Evolutionary conservation across 2,113 vertebrate genomes (phyloP).

Genomic region (Aspiorhynchus laticeps): DNA sequence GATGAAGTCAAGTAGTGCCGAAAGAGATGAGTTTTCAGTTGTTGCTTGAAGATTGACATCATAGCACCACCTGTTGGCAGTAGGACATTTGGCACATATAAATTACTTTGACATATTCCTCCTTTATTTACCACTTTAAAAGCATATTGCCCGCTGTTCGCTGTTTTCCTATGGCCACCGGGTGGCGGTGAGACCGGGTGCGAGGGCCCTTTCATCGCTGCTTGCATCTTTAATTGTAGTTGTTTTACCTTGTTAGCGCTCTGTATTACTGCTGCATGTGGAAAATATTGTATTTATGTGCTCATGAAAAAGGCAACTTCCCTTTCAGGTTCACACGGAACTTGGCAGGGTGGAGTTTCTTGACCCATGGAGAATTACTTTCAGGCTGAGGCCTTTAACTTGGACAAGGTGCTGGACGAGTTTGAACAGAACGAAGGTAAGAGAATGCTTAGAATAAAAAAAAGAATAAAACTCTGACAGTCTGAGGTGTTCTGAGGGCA

Average conservation of each 20-base stretch:
- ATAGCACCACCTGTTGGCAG: too few species aligned
- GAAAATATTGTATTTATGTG: not conserved
- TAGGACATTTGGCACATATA: too few species aligned
- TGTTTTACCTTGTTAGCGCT: not conserved
- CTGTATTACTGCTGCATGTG: not conserved
- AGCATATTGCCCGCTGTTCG: too few species aligned
- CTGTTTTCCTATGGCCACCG: too few species aligned
- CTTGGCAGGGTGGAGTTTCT: slow-evolving; percentile 82
- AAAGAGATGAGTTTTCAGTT: too few species aligned
- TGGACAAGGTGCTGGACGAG: slow-evolving; percentile 99
- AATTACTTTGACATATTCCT: too few species aligned
- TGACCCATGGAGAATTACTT: slow-evolving; percentile 99
- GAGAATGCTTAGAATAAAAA: slow-evolving; percentile 30
- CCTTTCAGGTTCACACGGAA: slow-evolving; percentile 79
- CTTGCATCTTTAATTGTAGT: too few species aligned
- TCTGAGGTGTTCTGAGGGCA: not conserved
- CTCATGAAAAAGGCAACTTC: not conserved
- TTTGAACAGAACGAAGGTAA: slow-evolving; percentile 99
- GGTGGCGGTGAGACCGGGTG: too few species aligned
- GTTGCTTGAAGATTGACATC: too few species aligned
- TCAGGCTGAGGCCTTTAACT: slow-evolving; percentile 98
- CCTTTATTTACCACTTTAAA: too few species aligned
- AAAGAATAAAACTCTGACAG: not conserved
- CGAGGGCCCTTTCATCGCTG: too few species aligned
- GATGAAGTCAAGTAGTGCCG: too few species aligned